phyloP scores from a whole-genome alignment of 2,888 invertebrate species.

The Lapara coniferarum region DNA sequence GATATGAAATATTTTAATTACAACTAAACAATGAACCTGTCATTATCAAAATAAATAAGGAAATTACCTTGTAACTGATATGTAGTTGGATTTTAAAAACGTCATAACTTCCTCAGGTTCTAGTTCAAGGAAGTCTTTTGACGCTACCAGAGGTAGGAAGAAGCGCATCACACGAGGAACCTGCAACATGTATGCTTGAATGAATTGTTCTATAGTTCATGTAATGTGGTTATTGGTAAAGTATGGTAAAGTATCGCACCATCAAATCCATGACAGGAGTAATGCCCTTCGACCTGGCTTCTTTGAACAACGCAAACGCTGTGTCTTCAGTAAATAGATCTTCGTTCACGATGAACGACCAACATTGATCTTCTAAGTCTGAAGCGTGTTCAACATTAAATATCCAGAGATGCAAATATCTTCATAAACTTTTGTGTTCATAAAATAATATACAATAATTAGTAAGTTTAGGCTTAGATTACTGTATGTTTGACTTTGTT shows the following conservation, averaged over 20 bases:
- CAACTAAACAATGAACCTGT: background rate
- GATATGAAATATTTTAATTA: background rate
- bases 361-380: conserved; percentile 90
- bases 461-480: too few species aligned
- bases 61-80: conserved; percentile 87
- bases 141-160: conserved; percentile 89
- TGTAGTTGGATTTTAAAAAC: conserved; percentile 88
- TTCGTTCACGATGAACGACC: conserved; percentile 88
- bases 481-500: too few species aligned
- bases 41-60: background rate
- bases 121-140: conserved; percentile 88
- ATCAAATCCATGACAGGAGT: conserved; percentile 87
- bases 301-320: conserved; percentile 87
- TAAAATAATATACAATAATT: too few species aligned
- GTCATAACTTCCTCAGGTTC: conserved; percentile 86
- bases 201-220: background rate
- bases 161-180: conserved; percentile 89
- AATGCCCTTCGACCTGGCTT: conserved; percentile 82
- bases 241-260: conserved; percentile 53
- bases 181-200: conserved; percentile 41
- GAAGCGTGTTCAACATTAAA: conserved; percentile 30
- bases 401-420: too few species aligned
- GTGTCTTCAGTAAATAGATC: conserved; percentile 89
- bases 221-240: conserved; percentile 26
- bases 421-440: too few species aligned